A percentile compares a stretch with the other conserved stretches of the same genome.
Evolutionary conservation across 2,888 invertebrate genomes (phyloP).

Genomic region (Diplolepis rosae): DNA sequence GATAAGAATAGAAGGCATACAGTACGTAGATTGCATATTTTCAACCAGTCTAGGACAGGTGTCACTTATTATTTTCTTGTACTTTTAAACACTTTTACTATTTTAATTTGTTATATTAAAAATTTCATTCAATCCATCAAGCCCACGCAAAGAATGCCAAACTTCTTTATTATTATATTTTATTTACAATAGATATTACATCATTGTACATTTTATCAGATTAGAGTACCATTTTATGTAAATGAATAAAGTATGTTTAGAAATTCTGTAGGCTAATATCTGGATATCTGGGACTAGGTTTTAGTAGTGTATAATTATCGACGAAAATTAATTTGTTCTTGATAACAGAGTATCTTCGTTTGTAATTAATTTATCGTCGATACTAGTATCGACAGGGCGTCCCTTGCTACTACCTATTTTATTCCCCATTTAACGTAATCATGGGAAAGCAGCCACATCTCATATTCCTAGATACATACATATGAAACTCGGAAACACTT

Average conservation of each 20-base stretch:
- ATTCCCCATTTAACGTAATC: slow-evolving; percentile 29
- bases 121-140: not conserved
- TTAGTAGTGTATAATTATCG: not conserved
- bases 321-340: slow-evolving; percentile 16
- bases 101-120: not conserved
- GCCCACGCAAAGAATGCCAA: not conserved
- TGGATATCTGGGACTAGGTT: slow-evolving; percentile 1
- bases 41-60: slow-evolving; percentile 55
- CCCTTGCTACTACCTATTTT: slow-evolving; percentile 23
- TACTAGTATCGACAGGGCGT: slow-evolving; percentile 10
- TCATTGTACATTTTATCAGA: not conserved
- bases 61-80: slow-evolving; percentile 35
- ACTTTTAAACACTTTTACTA: slow-evolving; percentile 19
- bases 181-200: not conserved
- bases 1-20: slow-evolving; percentile 63
- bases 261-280: not conserved
- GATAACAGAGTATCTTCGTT: slow-evolving; percentile 22
- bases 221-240: not conserved
- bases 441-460: slow-evolving; percentile 14
- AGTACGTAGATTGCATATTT: slow-evolving; percentile 62
- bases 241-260: not conserved
- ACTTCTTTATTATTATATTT: not conserved
- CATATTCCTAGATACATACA: slow-evolving; percentile 21
- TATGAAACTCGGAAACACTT: slow-evolving; percentile 11
- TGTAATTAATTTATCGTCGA: slow-evolving; percentile 26